These are phyloP conservation scores for Aphelenchoides fujianensis DNA, from an alignment of 1,140 invertebrate species.

Conservation along the genomic window DNA sequence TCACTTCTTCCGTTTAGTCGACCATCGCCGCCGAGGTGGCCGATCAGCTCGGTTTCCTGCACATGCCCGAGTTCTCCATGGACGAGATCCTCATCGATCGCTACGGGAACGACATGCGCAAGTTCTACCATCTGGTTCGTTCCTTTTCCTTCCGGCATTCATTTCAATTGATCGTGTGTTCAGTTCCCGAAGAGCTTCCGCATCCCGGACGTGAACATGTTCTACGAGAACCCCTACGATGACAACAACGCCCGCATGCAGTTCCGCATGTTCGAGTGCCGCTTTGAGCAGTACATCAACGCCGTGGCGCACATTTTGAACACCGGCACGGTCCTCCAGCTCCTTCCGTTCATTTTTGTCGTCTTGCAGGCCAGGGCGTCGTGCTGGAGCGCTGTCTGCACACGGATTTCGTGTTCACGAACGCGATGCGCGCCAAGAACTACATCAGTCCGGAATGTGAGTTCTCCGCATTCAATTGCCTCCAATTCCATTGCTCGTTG, in stretches of 20 bases:
- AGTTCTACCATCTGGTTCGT: slow-evolving; percentile 71
- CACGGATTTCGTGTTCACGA: slow-evolving; percentile 78
- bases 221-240: slow-evolving; percentile 71
- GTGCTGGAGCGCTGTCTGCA: slow-evolving; percentile 76
- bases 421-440: slow-evolving; percentile 75
- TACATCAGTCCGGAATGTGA: slow-evolving; percentile 69
- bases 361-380: slow-evolving; percentile 80
- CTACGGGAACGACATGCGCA: slow-evolving; percentile 76
- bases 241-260: slow-evolving; percentile 70
- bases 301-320: slow-evolving; percentile 79
- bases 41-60: slow-evolving; percentile 69
- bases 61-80: slow-evolving; percentile 75
- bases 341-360: no score
- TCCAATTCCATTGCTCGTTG: slow-evolving; percentile 25
- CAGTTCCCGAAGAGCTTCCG: slow-evolving; percentile 67
- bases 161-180: slow-evolving; percentile 58
- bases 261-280: slow-evolving; percentile 70
- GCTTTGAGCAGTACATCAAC: slow-evolving; percentile 75
- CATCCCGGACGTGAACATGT: slow-evolving; percentile 72
- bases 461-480: slow-evolving; percentile 14
- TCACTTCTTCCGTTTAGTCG: slow-evolving; percentile 46
- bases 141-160: no score
- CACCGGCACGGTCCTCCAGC: slow-evolving; percentile 69
- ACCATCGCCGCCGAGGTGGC: slow-evolving; percentile 37
- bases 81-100: slow-evolving; percentile 73